Base-by-base conservation (phyloP, 2,888 invertebrate genomes). In the Diplazon laetatorius region DNA sequence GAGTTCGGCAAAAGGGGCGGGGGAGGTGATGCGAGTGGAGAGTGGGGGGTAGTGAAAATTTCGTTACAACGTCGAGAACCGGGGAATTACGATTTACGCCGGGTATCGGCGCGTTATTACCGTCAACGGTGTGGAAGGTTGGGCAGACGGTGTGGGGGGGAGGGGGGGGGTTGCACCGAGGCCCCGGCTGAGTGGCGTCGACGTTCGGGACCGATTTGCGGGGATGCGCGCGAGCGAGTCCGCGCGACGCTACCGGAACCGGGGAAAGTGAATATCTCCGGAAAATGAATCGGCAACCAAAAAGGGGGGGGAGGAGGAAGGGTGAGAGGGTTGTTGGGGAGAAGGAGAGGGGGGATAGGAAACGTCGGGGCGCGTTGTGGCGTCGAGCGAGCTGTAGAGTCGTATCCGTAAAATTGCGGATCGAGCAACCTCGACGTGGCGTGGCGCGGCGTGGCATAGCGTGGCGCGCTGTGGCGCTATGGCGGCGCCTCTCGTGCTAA, bases 221-320 rank as follows among this genome's bases (percentile, higher is more conserved):
- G n/a, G n/a, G 42, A 42, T 39, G 57, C 48, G 48, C 63, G 74
- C 62, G 52, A 48, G 37, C 37, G 55, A 52, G 42, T 57, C 55
- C 37, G 48, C 55, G 62, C 57, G 72, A 80, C 62, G 71, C 63
- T 68, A 71, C 71, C 77, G 79, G 76, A 76, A 74, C 57, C 72
- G 63, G 69, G 73, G 76, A 75, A 79, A 80, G 81, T 78, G 82
- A 82, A 84, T 82, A 82, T 83, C 83, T 74, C 80, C 74, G 79
- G 78, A 84, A 84, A 84, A 80, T 83, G 81, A 83, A 82, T 85
- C 82, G 75, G 75, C 74, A 48, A 30, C 37, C 69, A 39, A 52
- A 55, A 52, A 37, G 12, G 74, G 10, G 44, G 12, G 16, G 42
- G 35, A 18, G 37, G 59, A 14, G 30, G 69, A 25, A 30, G 60